Evolutionary conservation across 2,888 invertebrate species (phyloP).

Genomic region (Proisotoma minuta): DNA sequence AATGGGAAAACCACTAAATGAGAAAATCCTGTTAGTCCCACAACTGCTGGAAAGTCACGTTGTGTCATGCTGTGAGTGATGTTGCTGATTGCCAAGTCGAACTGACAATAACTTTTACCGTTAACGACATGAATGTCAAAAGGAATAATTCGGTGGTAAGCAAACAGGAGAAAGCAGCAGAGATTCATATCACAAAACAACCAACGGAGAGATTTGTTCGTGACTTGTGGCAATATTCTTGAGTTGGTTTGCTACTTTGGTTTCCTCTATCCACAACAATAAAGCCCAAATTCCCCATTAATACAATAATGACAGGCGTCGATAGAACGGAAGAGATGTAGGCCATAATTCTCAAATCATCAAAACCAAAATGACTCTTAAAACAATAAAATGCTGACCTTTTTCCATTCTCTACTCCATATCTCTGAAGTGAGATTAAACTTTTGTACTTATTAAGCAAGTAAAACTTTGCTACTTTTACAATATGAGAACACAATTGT

Average conservation of each 20-base stretch:
- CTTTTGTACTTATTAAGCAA: no score
- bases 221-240: slow-evolving; percentile 5
- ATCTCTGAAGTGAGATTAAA: no score
- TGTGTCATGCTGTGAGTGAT: slow-evolving; percentile 1
- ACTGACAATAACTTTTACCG: background rate
- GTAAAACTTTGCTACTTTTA: no score
- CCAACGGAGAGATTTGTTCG: background rate
- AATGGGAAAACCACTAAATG: no score
- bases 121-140: slow-evolving; percentile 5
- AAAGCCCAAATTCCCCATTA: background rate
- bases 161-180: background rate
- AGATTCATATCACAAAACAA: background rate
- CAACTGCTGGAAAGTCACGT: background rate
- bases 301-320: background rate
- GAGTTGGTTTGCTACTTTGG: background rate
- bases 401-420: no score
- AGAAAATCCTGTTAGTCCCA: background rate
- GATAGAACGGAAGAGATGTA: no score
- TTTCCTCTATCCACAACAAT: background rate
- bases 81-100: slow-evolving; percentile 1
- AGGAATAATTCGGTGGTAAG: no score
- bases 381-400: no score
- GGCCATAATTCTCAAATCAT: no score
- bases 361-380: no score
- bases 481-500: no score